Evolutionary conservation across 2,797 vertebrate genomes (phyloP), one percentile per base, ranked within the genome.

Genomic region (Falco berigora): DNA sequence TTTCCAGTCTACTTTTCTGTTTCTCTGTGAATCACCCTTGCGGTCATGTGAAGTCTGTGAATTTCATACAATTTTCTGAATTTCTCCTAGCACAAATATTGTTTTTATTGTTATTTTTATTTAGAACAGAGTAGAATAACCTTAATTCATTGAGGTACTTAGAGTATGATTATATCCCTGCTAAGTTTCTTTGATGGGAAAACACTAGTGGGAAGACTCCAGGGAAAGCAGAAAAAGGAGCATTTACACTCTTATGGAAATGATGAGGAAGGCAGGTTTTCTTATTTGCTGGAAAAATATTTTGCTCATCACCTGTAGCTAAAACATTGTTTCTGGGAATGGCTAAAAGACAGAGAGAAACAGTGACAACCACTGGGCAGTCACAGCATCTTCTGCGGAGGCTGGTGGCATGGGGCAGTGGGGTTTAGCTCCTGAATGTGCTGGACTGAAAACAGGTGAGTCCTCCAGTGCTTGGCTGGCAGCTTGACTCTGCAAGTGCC

Each of bases 281-380:
- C 0, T 4, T 4, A 4, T 19, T 42, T 47, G 3, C 25, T 75
- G 47, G 24, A 67, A 79, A 74, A 56, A 78, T 0, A 2, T 72
- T 66, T 62, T 84, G 7, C 5, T 76, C n/a, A 28, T 58, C 42
- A 47, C 6, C 68, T 74, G 18, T 23, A 49, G 23, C 22, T 80
- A 64, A 47, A 86, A 28, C 7, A 14, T 55, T 73, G 44, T 38
- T 86, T 94, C 63, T 17, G 59, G 36, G 49, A 84, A 20, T 30
- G 6, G 3, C 34, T 68, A 50, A 90, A 86, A 72, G 58, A 28
- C 12, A 46, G 23, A 44, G 22, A n/a, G 6, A 68, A 18, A 27
- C 22, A 66, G 27, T 63, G 63, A 47, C 30, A 82, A 25, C 16
- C 28, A 27, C 2, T n/a, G 19, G 13, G 17, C 22, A 69, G 21